Base-by-base conservation (phyloP, 2,888 invertebrate genomes). In the Xestia sexstrigata region DNA sequence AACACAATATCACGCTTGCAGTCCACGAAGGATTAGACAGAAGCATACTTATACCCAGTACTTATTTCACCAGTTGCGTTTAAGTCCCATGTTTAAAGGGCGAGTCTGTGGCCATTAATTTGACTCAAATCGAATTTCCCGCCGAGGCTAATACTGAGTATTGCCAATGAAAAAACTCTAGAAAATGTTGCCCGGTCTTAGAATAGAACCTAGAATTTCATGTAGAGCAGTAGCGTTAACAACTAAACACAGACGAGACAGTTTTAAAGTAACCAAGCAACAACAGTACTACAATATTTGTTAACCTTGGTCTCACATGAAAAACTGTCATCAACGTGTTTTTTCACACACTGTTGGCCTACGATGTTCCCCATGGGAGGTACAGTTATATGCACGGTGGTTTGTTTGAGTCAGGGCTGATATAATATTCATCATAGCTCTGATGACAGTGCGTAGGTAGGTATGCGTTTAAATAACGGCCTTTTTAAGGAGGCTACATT, bases 401-500 rank as follows among this genome's bases (percentile, higher is more conserved):
- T 17, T 71, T 45, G 35, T 42, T 15, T 47, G 0, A 35, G 60
- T 35, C 35, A 42, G 26, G 5, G 11, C 60, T 73, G 8, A 49
- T 81, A 73, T 26, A 81, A 62, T 70, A 81, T 81, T 72, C 62
- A 81, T 39, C 8, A 23, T 52, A 35, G 26, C 47, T 9, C n/a
- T 39, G 1, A 45, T 58, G 45, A 1, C 23, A 58, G 39, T 26
- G 55, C 17, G 35, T 55, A 47, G n/a, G 35, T 63, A 9, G n/a
- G 23, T 63, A 7, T 55, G 45, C 2, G 26, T 69, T 47, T 35
- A 70, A 63, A 47, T 52, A 30, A 70, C 26, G 42, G 58, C 39
- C 2, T 45, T 52, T 47, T 47, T 17, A 47, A 47, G 15, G 47
- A 45, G 35, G 35, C 35, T 35, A 35, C 35, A 35, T 0, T 35